Percentiles rank a stretch among this genome's conserved stretches.
phyloP scores from a whole-genome alignment of 2,113 vertebrate genomes.

The Empidonax alnorum region DNA sequence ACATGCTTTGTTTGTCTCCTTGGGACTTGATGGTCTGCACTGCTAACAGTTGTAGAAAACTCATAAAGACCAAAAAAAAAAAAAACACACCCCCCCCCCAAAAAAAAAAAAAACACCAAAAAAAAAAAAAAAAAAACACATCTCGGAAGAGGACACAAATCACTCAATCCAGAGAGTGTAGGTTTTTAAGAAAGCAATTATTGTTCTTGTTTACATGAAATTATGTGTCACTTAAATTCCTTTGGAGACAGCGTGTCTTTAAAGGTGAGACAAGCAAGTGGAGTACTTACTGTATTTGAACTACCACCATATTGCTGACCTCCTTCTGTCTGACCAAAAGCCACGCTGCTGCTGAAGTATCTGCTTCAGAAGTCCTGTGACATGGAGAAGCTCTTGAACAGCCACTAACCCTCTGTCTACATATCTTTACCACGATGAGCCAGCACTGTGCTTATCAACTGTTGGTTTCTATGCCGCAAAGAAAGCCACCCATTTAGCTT shows the following conservation, averaged over 20 bases:
- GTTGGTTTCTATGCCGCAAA: background rate
- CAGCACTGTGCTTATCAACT: background rate
- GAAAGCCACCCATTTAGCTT: background rate
- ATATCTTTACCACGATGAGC: background rate
- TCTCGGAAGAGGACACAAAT: background rate
- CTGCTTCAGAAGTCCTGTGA: background rate
- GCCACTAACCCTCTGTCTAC: background rate
- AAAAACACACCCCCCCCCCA: too few relatives aligned
- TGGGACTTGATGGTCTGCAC: background rate
- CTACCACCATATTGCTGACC: background rate
- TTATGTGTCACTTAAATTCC: background rate
- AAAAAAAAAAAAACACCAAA: background rate
- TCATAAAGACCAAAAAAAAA: constrained; percentile 9
- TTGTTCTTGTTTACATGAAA: background rate
- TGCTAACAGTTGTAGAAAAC: constrained; percentile 34
- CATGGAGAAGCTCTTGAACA: background rate
- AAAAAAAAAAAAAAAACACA: background rate
- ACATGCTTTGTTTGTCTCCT: constrained; percentile 48
- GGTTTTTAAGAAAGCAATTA: background rate
- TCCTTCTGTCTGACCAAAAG: background rate
- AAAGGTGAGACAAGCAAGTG: background rate
- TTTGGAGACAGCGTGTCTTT: background rate
- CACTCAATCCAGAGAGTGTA: background rate
- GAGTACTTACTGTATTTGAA: background rate
- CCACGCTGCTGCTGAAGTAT: background rate